A percentile compares a stretch with the other conserved stretches of the same genome.
These are phyloP conservation scores for Neodiprion lecontei DNA, from an alignment of 1,140 invertebrate genomes.

Conservation along the genomic window DNA sequence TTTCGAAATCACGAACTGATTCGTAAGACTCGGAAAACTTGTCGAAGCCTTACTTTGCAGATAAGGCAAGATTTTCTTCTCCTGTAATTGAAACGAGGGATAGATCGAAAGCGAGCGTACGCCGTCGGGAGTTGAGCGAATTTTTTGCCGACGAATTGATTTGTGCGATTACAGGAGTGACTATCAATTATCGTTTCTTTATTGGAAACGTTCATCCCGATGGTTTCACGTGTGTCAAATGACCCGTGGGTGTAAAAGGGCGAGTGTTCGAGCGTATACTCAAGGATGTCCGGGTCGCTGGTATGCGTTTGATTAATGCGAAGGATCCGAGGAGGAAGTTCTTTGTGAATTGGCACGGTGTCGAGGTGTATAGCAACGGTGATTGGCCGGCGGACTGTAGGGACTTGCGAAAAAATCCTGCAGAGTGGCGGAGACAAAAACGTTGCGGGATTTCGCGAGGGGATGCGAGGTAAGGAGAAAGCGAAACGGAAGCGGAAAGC, in stretches of 20 bases:
- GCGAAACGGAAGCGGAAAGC: conserved; percentile 3
- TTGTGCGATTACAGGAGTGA: not conserved
- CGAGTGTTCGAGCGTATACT: too few relatives aligned
- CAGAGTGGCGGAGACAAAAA: not conserved
- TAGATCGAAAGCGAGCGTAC: too few relatives aligned
- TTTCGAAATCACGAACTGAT: too few relatives aligned
- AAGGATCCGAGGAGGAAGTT: not conserved
- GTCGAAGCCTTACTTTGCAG: too few relatives aligned
- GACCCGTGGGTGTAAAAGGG: not conserved
- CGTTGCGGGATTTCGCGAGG: not conserved
- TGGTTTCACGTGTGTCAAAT: not conserved
- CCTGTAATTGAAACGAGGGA: too few relatives aligned
- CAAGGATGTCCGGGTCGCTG: not conserved
- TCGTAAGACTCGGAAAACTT: too few relatives aligned
- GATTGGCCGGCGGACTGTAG: not conserved
- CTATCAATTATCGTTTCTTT: conserved; percentile 3
- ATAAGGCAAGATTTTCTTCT: too few relatives aligned
- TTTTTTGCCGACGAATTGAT: not conserved
- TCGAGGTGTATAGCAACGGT: not conserved
- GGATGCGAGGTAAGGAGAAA: not conserved
- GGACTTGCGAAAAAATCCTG: not conserved
- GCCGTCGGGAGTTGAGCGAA: not conserved
- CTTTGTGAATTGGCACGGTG: not conserved
- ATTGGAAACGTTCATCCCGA: not conserved
- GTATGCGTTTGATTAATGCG: not conserved